These are phyloP conservation scores for Mystacides longicornis DNA, from an alignment of 2,888 invertebrate genomes.

Conservation along the genomic window DNA sequence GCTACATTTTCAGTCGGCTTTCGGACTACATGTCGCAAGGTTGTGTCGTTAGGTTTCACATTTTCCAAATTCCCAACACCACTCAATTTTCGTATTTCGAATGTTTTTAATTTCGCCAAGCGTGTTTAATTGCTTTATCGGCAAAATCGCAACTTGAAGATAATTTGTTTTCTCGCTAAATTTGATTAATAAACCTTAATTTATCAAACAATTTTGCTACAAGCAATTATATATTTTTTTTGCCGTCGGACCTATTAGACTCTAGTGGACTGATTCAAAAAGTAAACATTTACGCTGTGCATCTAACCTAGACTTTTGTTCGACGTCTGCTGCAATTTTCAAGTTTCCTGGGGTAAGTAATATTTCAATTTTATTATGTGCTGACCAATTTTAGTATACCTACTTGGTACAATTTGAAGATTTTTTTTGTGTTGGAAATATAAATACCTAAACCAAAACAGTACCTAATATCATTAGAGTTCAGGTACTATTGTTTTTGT, in stretches of 20 bases:
- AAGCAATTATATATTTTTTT: background rate
- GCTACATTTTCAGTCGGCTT: constrained; percentile 11
- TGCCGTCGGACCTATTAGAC: background rate
- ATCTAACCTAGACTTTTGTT: background rate
- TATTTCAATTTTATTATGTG: too few species aligned
- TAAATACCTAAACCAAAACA: too few species aligned
- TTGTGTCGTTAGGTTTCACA: background rate
- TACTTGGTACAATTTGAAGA: too few species aligned
- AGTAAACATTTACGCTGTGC: background rate
- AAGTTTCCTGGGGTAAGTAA: too few species aligned
- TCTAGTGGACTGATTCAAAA: background rate
- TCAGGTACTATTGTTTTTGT: too few species aligned
- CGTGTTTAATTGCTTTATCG: background rate
- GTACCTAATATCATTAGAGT: too few species aligned
- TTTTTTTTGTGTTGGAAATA: too few species aligned
- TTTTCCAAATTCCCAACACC: background rate
- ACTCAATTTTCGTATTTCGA: background rate
- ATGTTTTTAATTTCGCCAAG: background rate
- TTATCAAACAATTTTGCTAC: background rate
- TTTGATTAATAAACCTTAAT: background rate
- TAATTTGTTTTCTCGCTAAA: background rate
- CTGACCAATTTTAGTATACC: too few species aligned
- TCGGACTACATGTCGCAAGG: constrained; percentile 4
- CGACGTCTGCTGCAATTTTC: too few species aligned
- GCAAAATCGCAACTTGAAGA: background rate